These are phyloP conservation scores for Trissoscelio sp. DNA, from an alignment of 2,888 invertebrate genomes.

Conservation along the genomic window DNA sequence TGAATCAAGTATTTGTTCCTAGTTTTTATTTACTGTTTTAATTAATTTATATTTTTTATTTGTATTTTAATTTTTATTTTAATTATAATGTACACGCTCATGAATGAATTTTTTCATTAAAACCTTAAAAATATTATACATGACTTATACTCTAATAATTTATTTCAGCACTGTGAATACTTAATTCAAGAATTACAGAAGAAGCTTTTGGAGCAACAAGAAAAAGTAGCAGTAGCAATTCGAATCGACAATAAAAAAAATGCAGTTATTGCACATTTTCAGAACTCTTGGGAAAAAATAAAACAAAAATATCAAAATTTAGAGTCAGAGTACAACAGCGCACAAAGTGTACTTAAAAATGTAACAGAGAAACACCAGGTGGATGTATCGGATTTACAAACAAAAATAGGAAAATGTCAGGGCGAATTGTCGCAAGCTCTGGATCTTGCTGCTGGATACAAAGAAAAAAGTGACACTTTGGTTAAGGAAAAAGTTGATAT, in stretches of 20 bases:
- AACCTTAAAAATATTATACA: no score
- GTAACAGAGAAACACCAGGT: conserved; percentile 84
- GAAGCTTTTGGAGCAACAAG: conserved; percentile 90
- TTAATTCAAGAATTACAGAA: conserved; percentile 90
- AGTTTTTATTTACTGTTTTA: no score
- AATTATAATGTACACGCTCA: no score
- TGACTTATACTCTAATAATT: no score
- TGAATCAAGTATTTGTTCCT: no score
- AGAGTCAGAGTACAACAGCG: conserved; percentile 81
- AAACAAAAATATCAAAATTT: conserved; percentile 80
- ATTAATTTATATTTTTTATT: no score
- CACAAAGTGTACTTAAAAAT: conserved; percentile 83
- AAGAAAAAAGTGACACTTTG: conserved; percentile 79
- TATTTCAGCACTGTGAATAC: conserved; percentile 88
- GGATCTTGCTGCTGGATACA: conserved; percentile 85
- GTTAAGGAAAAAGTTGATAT: conserved; percentile 80
- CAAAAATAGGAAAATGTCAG: conserved; percentile 86
- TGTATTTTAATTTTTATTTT: no score
- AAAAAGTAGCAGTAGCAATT: conserved; percentile 91
- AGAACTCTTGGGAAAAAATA: conserved; percentile 87
- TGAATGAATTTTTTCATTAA: no score
- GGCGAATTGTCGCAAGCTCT: conserved; percentile 89
- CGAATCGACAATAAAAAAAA: conserved; percentile 91
- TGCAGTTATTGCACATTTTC: conserved; percentile 87
- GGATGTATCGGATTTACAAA: conserved; percentile 84